Evolutionary conservation across 2,113 vertebrate genomes (phyloP), one percentile per base, ranked within the genome.

Genomic region (Turnix velox): DNA sequence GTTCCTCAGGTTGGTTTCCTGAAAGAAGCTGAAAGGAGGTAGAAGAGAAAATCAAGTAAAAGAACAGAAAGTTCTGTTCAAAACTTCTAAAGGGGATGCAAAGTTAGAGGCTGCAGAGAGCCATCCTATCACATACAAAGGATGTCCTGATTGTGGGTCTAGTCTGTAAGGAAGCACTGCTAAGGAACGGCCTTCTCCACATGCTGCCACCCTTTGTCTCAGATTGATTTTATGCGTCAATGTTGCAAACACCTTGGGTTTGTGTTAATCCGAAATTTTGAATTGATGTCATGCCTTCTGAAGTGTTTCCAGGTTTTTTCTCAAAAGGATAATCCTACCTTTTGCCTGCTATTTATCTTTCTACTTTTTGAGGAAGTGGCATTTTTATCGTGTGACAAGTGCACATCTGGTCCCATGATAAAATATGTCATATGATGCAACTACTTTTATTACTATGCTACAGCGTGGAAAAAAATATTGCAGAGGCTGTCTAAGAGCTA

Each of bases 111-210:
- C 33, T 40, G 18, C 11, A 9, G 8, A 42, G 17, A 25, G 69
- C 19, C 6, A 10, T 25, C 15, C 51, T 54, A 37, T 11, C 12
- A 31, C 20, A 17, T 59, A 45, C 24, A 25, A 58, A 63, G 45
- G 33, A 58, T 2, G 52, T 55, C 52, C 52, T 20, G 52, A 28
- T 28, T 68, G 23, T 27, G 74, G 25, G 25, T 46, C 67, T 63
- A 10, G 27, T 42, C 31, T 76, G 17, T 24, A 63, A 52, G 23
- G 24, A 68, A 30, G 15, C 54, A 18, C 30, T 42, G 16, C 37
- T 37, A 48, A 27, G 16, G 15, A 25, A 33, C 3, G 6, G 3
- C 8, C 15, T 9, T 67, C 27, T 3, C 1, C 6, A 12, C 4
- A 11, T 19, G 33, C 18, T 46, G 4, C 37, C 37, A 5, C 12